Evolutionary conservation across 2,113 vertebrate genomes (phyloP).

Genomic region (Alexandromys fortis): DNA sequence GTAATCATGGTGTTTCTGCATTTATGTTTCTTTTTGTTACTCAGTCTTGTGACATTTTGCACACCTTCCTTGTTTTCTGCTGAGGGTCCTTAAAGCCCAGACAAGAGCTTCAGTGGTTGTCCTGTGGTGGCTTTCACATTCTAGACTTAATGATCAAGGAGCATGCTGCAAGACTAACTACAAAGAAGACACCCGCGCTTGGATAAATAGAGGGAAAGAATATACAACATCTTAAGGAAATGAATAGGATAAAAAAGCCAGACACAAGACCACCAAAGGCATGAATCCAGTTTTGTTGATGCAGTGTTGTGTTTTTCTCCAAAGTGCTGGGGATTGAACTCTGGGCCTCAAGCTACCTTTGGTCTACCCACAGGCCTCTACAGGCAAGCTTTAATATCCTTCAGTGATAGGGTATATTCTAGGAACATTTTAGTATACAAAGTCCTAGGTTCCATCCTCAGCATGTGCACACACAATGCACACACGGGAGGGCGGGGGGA

Average conservation of each 20-base stretch:
- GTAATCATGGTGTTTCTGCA: neutral
- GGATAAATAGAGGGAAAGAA: too few species aligned
- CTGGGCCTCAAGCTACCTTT: neutral
- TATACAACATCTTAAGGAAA: neutral
- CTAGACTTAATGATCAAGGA: neutral
- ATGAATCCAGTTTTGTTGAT: neutral
- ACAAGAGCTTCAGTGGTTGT: neutral
- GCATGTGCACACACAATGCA: too few species aligned
- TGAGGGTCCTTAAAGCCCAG: neutral
- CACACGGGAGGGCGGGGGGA: fast-evolving
- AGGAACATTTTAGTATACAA: neutral
- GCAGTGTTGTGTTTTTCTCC: neutral
- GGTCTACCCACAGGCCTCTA: neutral
- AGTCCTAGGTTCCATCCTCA: neutral
- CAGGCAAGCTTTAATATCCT: neutral
- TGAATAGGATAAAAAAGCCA: neutral
- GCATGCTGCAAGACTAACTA: neutral
- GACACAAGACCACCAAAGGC: neutral
- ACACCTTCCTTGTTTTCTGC: neutral
- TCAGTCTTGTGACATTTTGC: neutral
- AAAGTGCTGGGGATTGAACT: neutral
- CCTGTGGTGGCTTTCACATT: neutral
- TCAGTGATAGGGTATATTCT: neutral
- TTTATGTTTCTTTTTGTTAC: neutral
- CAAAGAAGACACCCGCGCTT: neutral